Evolutionary conservation across 2,113 vertebrate species (phyloP).

Genomic region (Camelus bactrianus): DNA sequence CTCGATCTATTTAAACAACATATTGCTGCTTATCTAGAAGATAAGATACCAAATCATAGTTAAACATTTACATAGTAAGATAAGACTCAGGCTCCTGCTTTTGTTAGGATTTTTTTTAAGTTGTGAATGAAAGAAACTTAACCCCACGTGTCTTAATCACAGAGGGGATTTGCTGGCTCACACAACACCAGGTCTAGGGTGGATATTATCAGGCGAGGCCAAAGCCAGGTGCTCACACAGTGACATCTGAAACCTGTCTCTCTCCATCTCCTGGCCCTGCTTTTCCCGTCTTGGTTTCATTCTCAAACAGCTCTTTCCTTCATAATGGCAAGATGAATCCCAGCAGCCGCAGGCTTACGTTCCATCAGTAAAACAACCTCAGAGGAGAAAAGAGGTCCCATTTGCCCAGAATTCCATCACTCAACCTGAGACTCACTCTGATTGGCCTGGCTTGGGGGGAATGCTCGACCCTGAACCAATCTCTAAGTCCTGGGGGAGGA

Average conservation of each 20-base stretch:
- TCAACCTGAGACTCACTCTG: background rate
- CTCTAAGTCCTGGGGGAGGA: background rate
- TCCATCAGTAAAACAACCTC: background rate
- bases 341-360: background rate
- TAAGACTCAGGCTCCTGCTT: background rate
- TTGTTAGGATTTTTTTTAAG: background rate
- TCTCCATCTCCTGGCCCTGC: background rate
- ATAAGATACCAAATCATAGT: background rate
- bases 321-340: background rate
- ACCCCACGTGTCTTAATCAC: background rate
- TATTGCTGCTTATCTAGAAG: background rate
- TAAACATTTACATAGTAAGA: background rate
- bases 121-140: background rate
- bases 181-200: background rate
- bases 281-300: background rate
- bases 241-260: background rate
- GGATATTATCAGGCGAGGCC: background rate
- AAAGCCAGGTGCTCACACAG: background rate
- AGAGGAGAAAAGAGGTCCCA: background rate
- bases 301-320: background rate
- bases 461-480: background rate
- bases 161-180: background rate
- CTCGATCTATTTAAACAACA: slow-evolving; percentile 7
- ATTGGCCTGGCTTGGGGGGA: background rate
- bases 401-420: background rate